Conservation (phyloP, 2,888 invertebrate genomes). For the Carterocephalus palaemon region DNA sequence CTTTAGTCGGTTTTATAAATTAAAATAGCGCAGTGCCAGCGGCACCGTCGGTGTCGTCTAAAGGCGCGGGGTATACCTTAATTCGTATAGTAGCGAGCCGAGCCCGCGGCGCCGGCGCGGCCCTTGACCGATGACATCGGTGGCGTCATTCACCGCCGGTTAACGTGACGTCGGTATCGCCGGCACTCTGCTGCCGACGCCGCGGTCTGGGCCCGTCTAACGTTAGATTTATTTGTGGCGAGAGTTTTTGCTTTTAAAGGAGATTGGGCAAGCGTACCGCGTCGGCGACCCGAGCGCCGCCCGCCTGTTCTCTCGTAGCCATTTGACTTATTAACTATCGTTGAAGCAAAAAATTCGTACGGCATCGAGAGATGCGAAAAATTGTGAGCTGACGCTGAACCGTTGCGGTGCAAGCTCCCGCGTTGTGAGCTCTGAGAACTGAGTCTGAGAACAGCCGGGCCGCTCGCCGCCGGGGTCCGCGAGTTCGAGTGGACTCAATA, state of each 20-base stretch:
- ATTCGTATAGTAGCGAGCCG: constrained; percentile 63
- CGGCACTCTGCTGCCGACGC: constrained; percentile 38
- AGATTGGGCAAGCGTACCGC: constrained; percentile 37
- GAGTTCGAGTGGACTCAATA: constrained; percentile 16
- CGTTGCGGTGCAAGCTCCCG: too few relatives aligned
- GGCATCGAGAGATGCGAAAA: too few relatives aligned
- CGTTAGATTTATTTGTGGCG: constrained; percentile 69
- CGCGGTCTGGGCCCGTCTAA: constrained; percentile 62
- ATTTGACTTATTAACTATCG: not conserved
- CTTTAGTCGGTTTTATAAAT: too few relatives aligned
- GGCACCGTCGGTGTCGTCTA: not conserved
- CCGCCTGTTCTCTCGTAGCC: constrained; percentile 5
- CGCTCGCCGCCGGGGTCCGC: not conserved
- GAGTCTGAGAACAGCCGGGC: constrained; percentile 1
- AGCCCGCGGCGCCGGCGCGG: constrained; percentile 42
- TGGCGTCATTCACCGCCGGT: constrained; percentile 27
- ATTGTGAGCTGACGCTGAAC: too few relatives aligned
- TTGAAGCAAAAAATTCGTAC: too few relatives aligned
- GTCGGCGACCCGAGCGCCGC: not conserved
- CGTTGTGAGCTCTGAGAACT: constrained; percentile 8
- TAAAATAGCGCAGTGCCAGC: too few relatives aligned
- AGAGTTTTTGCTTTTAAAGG: constrained; percentile 68
- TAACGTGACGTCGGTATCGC: not conserved
- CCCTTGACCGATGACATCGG: constrained; percentile 18
- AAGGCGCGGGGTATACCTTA: constrained; percentile 32